A percentile compares a stretch with the other conserved stretches of the same genome.
Evolutionary conservation across 2,888 invertebrate genomes (phyloP).

Genomic region (Desoria tigrina): DNA sequence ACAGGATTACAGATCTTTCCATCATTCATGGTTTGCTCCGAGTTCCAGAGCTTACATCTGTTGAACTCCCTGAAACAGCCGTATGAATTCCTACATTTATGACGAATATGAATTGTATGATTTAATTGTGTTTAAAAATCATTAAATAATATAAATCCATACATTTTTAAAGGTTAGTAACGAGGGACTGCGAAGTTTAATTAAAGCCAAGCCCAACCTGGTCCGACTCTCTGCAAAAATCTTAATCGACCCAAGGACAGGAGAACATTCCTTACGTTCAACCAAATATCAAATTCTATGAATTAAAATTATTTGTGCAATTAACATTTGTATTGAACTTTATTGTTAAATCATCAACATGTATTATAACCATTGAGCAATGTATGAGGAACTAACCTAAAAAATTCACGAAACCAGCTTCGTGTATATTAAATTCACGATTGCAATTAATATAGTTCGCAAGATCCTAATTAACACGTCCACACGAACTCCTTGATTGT

Average conservation of each 20-base stretch:
- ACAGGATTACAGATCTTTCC: slow-evolving; percentile 39
- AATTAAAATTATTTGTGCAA: neutral
- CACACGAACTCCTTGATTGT: too few relatives aligned
- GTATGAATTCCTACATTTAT: slow-evolving; percentile 23
- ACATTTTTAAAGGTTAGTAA: slow-evolving; percentile 29
- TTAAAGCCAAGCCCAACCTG: slow-evolving; percentile 29
- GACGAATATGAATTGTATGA: too few relatives aligned
- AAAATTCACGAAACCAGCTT: too few relatives aligned
- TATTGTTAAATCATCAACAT: too few relatives aligned
- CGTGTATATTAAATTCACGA: too few relatives aligned
- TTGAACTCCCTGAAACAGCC: slow-evolving; percentile 45
- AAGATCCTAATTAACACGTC: too few relatives aligned
- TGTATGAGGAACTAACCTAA: too few relatives aligned
- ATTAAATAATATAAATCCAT: neutral
- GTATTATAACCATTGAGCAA: too few relatives aligned
- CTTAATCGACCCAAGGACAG: slow-evolving; percentile 15
- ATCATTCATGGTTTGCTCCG: slow-evolving; percentile 41
- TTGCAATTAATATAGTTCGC: too few relatives aligned
- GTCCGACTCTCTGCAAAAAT: slow-evolving; percentile 33
- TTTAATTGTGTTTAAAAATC: neutral
- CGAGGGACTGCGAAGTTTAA: slow-evolving; percentile 28
- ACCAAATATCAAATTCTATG: slow-evolving; percentile 34
- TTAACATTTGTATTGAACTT: too few relatives aligned
- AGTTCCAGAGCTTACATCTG: slow-evolving; percentile 34
- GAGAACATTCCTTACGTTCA: slow-evolving; percentile 24